Base-by-base conservation (phyloP, 2,113 vertebrate genomes). In the Callithrix jacchus region DNA sequence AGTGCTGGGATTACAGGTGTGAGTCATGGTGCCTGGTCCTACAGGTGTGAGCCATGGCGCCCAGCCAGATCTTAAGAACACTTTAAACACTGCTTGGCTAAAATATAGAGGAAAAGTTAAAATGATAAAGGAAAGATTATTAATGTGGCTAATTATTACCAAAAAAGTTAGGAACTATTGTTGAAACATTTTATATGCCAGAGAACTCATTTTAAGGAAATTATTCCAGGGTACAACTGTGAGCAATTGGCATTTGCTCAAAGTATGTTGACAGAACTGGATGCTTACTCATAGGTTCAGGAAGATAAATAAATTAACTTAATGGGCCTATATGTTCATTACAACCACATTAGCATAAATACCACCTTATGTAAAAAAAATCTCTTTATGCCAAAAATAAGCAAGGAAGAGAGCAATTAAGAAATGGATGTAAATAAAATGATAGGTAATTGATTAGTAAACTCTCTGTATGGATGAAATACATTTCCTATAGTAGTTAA, bases 111-210 rank as follows among this genome's bases (percentile, higher is more conserved):
- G 30, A 49, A 61, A 90, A 58, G 8, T 70, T 49, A 83, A 92
- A 91, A 92, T 45, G 25, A 25, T 80, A 93, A 82, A 66, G 30
- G 25, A 56, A 64, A 90, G 66, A 68, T 74, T 68, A 84, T 88
- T 92, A 58, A 94, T 37, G 61, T 85, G 35, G 32, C n/a, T 64
- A 92, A 18, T 83, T 2, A 16, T 77, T 91, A 47, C 14, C 90
- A 94, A 95, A 11, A 93, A 77, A 94, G 68, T 71, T 85, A 68
- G 85, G 40, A 66, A 81, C 32, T 68, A 37, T 35, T 86, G n/a
- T 80, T 71, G 37, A 81, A 58, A 47, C 79, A 56, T 84, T 97
- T 83, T 1, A 4, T 70, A 47, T 0, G 10, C 40, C 7, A 95
- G 89, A n/a, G 21, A 91, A 45, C 21, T 68, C 8, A 14, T 64